These are phyloP conservation scores for Apocrypta bakeri DNA, from an alignment of 1,140 invertebrate genomes.

Conservation along the genomic window DNA sequence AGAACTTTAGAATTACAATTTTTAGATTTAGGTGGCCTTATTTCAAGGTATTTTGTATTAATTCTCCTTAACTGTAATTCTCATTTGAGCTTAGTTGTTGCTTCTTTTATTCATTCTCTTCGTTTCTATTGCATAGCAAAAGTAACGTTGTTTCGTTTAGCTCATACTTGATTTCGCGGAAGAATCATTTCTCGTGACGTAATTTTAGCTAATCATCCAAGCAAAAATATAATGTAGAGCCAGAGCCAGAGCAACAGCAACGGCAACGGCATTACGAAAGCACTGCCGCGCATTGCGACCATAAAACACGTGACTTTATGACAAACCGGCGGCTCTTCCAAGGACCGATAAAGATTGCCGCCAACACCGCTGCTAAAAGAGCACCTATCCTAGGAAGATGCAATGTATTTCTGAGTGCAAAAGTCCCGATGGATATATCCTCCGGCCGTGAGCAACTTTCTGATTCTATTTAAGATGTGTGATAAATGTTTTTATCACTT, in stretches of 20 bases:
- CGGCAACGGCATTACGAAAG: conserved; percentile 9
- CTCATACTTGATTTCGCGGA: conserved; percentile 42
- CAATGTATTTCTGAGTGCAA: neutral
- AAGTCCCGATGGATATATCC: neutral
- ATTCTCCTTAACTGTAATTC: too few relatives aligned
- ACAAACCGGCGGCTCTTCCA: neutral
- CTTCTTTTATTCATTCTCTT: neutral
- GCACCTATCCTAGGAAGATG: neutral
- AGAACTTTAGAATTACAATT: too few relatives aligned
- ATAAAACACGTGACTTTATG: conserved; percentile 23
- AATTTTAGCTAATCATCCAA: conserved; percentile 61
- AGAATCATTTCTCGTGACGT: conserved; percentile 59
- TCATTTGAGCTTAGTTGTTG: neutral
- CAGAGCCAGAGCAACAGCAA: neutral
- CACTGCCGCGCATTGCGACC: neutral
- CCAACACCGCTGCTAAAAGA: neutral
- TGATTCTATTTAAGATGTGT: neutral
- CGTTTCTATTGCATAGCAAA: neutral
- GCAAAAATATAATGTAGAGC: conserved; percentile 29
- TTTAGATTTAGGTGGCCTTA: too few relatives aligned
- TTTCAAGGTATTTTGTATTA: too few relatives aligned
- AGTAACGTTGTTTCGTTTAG: neutral
- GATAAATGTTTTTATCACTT: conserved; percentile 24
- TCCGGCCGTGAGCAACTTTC: neutral
- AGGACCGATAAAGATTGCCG: neutral